phyloP scores from a whole-genome alignment of 2,797 vertebrate genomes.

The Atherinosoma microstoma region DNA sequence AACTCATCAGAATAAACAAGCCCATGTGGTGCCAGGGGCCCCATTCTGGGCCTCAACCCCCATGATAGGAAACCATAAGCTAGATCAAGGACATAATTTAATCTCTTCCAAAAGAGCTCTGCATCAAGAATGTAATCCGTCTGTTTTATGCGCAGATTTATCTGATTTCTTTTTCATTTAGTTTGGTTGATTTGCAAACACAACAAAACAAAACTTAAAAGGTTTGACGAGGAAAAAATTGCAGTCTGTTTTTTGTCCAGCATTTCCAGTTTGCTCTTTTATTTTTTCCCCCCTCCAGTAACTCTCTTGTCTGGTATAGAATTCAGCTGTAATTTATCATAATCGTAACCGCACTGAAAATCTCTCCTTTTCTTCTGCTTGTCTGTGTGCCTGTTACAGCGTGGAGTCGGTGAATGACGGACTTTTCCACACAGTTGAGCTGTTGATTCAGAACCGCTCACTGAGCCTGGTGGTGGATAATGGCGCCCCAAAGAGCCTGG shows the following conservation, averaged over 20 bases:
- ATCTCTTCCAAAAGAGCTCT: constrained; percentile 31
- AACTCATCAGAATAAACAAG: constrained; percentile 25
- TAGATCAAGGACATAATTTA: constrained; percentile 39
- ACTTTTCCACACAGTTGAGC: constrained; percentile 94
- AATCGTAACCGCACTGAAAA: constrained; percentile 53
- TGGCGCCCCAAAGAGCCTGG: constrained; percentile 93
- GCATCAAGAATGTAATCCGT: constrained; percentile 31
- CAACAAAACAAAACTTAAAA: constrained; percentile 51
- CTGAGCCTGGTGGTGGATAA: constrained; percentile 97
- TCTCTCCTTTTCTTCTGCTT: constrained; percentile 15
- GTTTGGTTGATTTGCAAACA: constrained; percentile 64
- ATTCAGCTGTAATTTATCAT: constrained; percentile 52
- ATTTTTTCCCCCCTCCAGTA: constrained; percentile 26
- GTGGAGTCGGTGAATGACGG: constrained; percentile 97
- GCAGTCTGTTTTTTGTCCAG: constrained; percentile 57
- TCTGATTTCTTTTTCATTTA: constrained; percentile 51
- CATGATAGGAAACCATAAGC: constrained; percentile 31
- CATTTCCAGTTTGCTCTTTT: constrained; percentile 38
- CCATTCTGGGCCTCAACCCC: constrained; percentile 17
- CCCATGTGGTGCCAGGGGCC: not conserved
- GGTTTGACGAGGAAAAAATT: constrained; percentile 48
- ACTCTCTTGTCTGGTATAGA: constrained; percentile 45
- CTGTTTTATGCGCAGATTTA: constrained; percentile 50
- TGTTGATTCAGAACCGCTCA: constrained; percentile 94
- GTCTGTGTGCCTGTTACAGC: constrained; percentile 72